A percentile compares a stretch with the other conserved stretches of the same genome.
Conservation (phyloP, 2,888 invertebrate species). For the Actias luna region DNA sequence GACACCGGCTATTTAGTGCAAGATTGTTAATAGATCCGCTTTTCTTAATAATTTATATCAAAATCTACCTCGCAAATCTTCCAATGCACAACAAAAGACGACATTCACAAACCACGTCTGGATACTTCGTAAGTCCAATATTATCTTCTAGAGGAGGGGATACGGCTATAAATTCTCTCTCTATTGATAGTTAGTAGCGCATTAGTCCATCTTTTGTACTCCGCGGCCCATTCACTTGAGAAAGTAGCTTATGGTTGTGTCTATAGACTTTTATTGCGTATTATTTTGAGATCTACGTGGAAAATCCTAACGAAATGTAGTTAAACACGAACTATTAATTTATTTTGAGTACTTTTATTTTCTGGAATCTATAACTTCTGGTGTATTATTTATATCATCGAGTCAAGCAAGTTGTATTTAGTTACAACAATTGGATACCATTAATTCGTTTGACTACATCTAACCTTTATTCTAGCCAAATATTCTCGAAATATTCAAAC, state of each 20-base stretch:
- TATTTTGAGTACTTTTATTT: background rate
- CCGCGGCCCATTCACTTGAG: conserved; percentile 63
- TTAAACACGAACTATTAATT: background rate
- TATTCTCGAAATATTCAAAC: no score
- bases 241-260: conserved; percentile 59
- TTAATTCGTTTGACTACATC: background rate
- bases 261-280: conserved; percentile 39
- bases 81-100: conserved; percentile 59
- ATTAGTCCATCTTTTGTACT: conserved; percentile 76
- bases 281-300: conserved; percentile 15
- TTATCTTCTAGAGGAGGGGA: conserved; percentile 74
- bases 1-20: background rate
- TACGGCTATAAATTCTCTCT: conserved; percentile 71
- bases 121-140: conserved; percentile 78
- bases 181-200: conserved; percentile 77
- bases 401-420: no score
- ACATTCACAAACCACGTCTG: conserved; percentile 73
- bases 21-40: conserved; percentile 17
- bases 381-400: no score
- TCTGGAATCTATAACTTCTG: background rate
- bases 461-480: background rate
- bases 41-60: conserved; percentile 28
- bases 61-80: conserved; percentile 31
- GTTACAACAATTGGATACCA: no score
- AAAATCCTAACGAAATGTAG: background rate